Evolutionary conservation across 2,113 vertebrate genomes (phyloP), one percentile per base, ranked within the genome.

Genomic region (Ancistrus triradiatus): DNA sequence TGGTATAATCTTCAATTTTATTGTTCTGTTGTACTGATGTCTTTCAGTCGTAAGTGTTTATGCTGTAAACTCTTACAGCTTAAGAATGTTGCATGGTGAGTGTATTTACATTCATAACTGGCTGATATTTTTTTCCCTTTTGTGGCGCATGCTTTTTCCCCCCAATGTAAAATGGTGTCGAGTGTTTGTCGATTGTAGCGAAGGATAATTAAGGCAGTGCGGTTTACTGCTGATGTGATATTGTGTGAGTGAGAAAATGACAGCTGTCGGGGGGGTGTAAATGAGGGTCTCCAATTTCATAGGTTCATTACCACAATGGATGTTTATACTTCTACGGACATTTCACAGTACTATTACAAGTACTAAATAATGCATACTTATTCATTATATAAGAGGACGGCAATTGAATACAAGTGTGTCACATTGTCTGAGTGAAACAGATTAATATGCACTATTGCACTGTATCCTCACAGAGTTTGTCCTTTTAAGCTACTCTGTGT

Each of bases 361-460:
- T 14, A 21, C 50, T 55, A 44, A 64, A 64, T 38, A 62, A 62
- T 53, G 38, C 25, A 53, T 46, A 8, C 19, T n/a, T 46, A 33
- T 46, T 64, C 44, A 55, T 24, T 25, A 49, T 22, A 46, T 18
- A 35, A 21, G 37, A 7, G 11, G 24, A n/a, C n/a, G 61, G 49
- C 22, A 37, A n/a, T 35, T 6, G 21, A 61, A n/a, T 49, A 15
- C 2, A 17, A 49, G 28, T 52, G 6, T n/a, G 17, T 1, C 42
- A 15, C 49, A 63, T 28, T 28, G 17, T 50, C 10, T 8, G 17
- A 51, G 15, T 19, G 37, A 40, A 19, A 19, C n/a, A 25, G 13
- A 49, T 28, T 37, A 38, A 49, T 27, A 50, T 6, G 8, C 47
- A 17, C 6, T 3, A 2, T 4, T 62, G 15, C 33, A 4, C 59